Evolutionary conservation across 2,888 invertebrate species (phyloP).

Genomic region (Pandemis heparana): DNA sequence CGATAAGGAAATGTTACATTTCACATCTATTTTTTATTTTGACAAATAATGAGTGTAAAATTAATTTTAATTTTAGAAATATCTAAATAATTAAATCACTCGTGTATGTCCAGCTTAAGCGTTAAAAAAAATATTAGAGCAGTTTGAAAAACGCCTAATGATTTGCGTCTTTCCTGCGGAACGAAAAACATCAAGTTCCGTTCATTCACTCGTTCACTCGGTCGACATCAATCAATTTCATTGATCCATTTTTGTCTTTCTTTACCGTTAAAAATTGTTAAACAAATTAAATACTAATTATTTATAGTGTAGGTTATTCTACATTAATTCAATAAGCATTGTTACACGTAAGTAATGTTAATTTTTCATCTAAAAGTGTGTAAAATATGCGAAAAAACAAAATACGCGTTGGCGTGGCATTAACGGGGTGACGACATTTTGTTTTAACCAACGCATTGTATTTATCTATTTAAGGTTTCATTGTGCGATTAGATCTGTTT

Average conservation of each 20-base stretch:
- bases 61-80: too few species aligned
- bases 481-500: conserved; percentile 40
- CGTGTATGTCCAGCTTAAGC: not conserved
- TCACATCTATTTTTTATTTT: too few species aligned
- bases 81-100: not conserved
- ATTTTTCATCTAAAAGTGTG: conserved; percentile 44
- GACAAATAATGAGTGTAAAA: too few species aligned
- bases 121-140: not conserved
- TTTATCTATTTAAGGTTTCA: conserved; percentile 67
- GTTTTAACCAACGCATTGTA: conserved; percentile 75
- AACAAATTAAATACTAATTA: conserved; percentile 38
- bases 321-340: conserved; percentile 58
- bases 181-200: conserved; percentile 29
- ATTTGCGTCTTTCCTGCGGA: conserved; percentile 39
- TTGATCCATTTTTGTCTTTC: conserved; percentile 67
- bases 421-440: conserved; percentile 80
- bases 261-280: conserved; percentile 45
- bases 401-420: conserved; percentile 71
- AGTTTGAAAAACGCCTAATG: not conserved
- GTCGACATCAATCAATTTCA: conserved; percentile 63
- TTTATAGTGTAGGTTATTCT: conserved; percentile 39
- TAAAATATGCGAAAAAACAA: conserved; percentile 29
- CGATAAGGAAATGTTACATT: too few species aligned
- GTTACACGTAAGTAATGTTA: conserved; percentile 68
- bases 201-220: conserved; percentile 56